These are phyloP conservation scores for Anoplius nigerrimus DNA, from an alignment of 2,888 invertebrate genomes.

Conservation along the genomic window DNA sequence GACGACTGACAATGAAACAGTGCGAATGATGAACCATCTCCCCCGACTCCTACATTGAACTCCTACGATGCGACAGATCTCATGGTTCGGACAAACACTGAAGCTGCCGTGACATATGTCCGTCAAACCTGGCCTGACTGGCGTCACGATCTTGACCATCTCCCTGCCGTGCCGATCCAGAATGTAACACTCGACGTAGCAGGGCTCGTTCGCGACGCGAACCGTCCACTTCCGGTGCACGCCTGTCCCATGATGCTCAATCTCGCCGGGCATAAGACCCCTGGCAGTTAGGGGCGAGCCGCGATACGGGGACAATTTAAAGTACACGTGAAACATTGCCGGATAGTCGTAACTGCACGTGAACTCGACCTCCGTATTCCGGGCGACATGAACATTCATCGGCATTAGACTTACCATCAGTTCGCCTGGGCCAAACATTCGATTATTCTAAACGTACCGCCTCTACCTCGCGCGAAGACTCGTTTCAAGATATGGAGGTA, in stretches of 20 bases:
- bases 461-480: background rate
- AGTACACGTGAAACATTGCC: conserved; percentile 72
- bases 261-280: conserved; percentile 38
- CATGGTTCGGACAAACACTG: conserved; percentile 54
- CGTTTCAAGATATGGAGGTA: background rate
- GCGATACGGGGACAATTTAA: conserved; percentile 64
- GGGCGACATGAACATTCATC: conserved; percentile 71
- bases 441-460: conserved; percentile 5
- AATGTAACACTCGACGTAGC: conserved; percentile 64
- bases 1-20: no score
- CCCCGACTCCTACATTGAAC: no score
- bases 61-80: conserved; percentile 9
- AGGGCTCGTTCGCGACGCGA: conserved; percentile 64
- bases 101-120: conserved; percentile 27
- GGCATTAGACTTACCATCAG: conserved; percentile 77
- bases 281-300: conserved; percentile 55
- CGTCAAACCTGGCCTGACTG: conserved; percentile 67
- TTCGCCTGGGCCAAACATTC: conserved; percentile 63
- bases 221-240: conserved; percentile 65
- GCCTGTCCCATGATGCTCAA: conserved; percentile 48
- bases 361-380: conserved; percentile 73
- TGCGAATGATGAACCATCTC: no score
- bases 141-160: conserved; percentile 62
- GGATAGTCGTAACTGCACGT: conserved; percentile 76
- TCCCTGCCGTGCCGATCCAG: conserved; percentile 57